Conservation (phyloP, 2,797 vertebrate genomes). For the Spondyliosoma cantharus region DNA sequence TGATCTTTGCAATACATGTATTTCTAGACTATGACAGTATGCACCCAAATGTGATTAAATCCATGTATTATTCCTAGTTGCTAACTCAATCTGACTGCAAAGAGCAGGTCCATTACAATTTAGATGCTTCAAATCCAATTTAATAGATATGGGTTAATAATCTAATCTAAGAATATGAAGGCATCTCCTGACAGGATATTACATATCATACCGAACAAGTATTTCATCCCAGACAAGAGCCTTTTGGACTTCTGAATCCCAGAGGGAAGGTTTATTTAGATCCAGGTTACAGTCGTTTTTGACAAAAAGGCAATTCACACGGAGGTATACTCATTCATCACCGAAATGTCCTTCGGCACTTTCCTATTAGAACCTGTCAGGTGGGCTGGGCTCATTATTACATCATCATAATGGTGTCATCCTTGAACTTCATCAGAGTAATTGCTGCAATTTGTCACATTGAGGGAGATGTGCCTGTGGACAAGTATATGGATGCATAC, state of each 20-base stretch:
- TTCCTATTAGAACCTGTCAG: constrained; percentile 81
- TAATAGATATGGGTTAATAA: constrained; percentile 32
- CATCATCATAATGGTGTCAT: constrained; percentile 84
- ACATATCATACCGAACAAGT: constrained; percentile 31
- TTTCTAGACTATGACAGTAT: neutral
- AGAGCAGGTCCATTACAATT: constrained; percentile 26
- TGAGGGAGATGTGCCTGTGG: constrained; percentile 62
- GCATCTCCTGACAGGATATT: constrained; percentile 67
- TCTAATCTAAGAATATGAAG: constrained; percentile 61
- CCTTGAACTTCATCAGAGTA: constrained; percentile 86
- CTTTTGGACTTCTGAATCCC: constrained; percentile 26
- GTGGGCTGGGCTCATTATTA: constrained; percentile 79
- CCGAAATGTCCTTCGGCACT: constrained; percentile 75
- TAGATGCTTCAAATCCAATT: constrained; percentile 51
- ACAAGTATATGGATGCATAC: constrained; percentile 39
- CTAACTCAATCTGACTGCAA: constrained; percentile 21
- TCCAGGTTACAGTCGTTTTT: constrained; percentile 52
- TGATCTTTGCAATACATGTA: constrained; percentile 3
- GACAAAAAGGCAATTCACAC: constrained; percentile 60
- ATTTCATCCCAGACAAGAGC: constrained; percentile 12
- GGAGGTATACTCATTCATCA: constrained; percentile 73
- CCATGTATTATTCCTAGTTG: constrained; percentile 8
- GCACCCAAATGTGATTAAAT: constrained; percentile 32
- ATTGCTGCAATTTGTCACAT: constrained; percentile 83
- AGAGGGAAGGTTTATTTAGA: constrained; percentile 62